These are phyloP conservation scores for Cyanocitta stelleri DNA, from an alignment of 2,113 vertebrate species.

Conservation along the genomic window DNA sequence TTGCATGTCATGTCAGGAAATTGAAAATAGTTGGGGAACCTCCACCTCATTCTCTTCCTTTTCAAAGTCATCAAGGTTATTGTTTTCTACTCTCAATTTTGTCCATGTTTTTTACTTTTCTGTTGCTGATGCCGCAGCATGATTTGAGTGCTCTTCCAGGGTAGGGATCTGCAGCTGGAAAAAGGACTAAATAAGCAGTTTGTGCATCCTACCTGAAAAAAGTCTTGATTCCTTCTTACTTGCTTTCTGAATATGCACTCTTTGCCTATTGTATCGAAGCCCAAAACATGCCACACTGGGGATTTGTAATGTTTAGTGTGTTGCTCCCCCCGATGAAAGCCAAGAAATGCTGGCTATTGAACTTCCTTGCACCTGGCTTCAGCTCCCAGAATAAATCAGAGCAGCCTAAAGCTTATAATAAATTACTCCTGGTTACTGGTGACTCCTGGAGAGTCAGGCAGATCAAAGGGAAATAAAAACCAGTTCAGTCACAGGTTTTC, in stretches of 20 bases:
- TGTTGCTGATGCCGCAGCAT: neutral
- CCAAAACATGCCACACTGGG: neutral
- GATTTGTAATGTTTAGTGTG: neutral
- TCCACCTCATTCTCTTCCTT: neutral
- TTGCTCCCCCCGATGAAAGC: neutral
- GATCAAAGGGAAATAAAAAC: neutral
- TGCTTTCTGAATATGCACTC: neutral
- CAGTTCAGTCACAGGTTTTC: neutral
- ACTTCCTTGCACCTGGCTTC: constrained; percentile 13
- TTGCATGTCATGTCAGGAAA: neutral
- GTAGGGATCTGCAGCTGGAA: neutral
- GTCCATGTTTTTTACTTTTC: neutral
- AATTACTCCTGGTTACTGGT: neutral
- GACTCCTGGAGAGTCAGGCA: neutral
- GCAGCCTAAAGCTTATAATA: constrained; percentile 2
- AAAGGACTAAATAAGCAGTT: neutral
- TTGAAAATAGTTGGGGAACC: neutral
- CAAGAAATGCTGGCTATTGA: neutral
- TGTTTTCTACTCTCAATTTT: neutral
- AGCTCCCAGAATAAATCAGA: constrained; percentile 18
- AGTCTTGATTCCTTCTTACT: neutral
- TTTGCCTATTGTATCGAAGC: neutral
- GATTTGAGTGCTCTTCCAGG: neutral
- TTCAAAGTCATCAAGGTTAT: neutral
- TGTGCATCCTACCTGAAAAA: neutral